A percentile compares a stretch with the other conserved stretches of the same genome.
phyloP scores from a whole-genome alignment of 2,888 invertebrate genomes.

The Neria commutata region DNA sequence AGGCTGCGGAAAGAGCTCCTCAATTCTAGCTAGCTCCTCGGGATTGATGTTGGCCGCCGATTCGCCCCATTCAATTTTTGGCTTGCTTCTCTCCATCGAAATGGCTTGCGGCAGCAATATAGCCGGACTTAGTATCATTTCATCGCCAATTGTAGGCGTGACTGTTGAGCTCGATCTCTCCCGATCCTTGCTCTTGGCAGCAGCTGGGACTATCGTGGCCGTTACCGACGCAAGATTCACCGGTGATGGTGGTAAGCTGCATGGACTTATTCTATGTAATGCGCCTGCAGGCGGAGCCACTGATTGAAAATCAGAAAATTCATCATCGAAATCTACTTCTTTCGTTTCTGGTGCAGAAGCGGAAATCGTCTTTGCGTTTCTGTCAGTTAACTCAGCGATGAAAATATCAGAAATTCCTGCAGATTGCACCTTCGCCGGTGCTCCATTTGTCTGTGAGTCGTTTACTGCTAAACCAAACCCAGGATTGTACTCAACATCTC shows the following conservation, averaged over 20 bases:
- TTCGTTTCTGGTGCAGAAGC: slow-evolving; percentile 13
- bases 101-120: slow-evolving; percentile 55
- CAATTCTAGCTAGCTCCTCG: slow-evolving; percentile 59
- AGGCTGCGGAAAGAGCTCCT: slow-evolving; percentile 58
- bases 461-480: slow-evolving; percentile 47
- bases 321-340: slow-evolving; percentile 56
- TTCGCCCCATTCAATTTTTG: slow-evolving; percentile 66
- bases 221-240: slow-evolving; percentile 26
- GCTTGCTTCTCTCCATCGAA: slow-evolving; percentile 43
- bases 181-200: slow-evolving; percentile 16
- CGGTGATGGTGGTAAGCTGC: slow-evolving; percentile 13
- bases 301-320: slow-evolving; percentile 64
- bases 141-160: slow-evolving; percentile 44
- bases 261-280: background rate
- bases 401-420: slow-evolving; percentile 14
- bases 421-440: slow-evolving; percentile 1
- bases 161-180: slow-evolving; percentile 37
- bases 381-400: background rate
- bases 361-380: slow-evolving; percentile 23
- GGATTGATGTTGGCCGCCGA: slow-evolving; percentile 59
- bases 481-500: slow-evolving; percentile 61
- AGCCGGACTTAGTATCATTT: slow-evolving; percentile 59
- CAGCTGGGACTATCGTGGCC: too few species aligned
- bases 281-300: slow-evolving; percentile 41
- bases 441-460: background rate